phyloP scores from a whole-genome alignment of 2,888 invertebrate species.

The Choristoneura rosaceana region DNA sequence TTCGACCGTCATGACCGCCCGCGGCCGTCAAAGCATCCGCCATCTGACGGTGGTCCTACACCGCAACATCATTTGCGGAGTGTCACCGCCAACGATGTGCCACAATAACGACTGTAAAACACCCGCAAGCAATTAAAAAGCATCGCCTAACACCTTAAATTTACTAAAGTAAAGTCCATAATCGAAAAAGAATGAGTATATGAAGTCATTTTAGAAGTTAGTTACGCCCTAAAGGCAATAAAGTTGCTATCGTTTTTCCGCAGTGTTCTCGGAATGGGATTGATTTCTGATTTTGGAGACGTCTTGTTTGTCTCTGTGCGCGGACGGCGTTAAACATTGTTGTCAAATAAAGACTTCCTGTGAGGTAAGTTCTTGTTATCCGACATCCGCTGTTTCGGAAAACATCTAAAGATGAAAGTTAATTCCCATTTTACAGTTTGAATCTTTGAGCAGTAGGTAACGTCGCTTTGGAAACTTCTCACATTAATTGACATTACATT shows the following conservation, averaged over 20 bases:
- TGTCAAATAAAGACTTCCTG: conserved; percentile 44
- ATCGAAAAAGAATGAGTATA: not conserved
- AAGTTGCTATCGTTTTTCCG: conserved; percentile 45
- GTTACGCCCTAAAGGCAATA: conserved; percentile 36
- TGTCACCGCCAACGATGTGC: conserved; percentile 42
- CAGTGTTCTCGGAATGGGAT: conserved; percentile 39
- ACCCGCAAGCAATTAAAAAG: conserved; percentile 1
- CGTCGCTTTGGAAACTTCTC: not conserved
- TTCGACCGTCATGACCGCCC: conserved; percentile 33
- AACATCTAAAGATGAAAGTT: conserved; percentile 7
- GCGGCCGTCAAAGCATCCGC: conserved; percentile 32
- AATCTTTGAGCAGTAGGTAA: not conserved
- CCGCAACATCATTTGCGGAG: conserved; percentile 40
- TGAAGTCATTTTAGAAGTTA: not conserved
- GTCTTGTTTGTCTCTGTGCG: conserved; percentile 40
- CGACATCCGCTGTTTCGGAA: conserved; percentile 30
- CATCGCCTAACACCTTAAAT: not conserved
- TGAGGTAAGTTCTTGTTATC: conserved; percentile 30
- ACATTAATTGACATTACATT: too few relatives aligned
- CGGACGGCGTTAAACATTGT: conserved; percentile 40
- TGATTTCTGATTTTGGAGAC: conserved; percentile 38
- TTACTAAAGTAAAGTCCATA: conserved; percentile 2
- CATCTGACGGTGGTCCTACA: conserved; percentile 32
- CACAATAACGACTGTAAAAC: conserved; percentile 32
- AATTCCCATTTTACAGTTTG: not conserved